Evolutionary conservation across 2,113 vertebrate species (phyloP).

Genomic region (Atractosteus spatula): DNA sequence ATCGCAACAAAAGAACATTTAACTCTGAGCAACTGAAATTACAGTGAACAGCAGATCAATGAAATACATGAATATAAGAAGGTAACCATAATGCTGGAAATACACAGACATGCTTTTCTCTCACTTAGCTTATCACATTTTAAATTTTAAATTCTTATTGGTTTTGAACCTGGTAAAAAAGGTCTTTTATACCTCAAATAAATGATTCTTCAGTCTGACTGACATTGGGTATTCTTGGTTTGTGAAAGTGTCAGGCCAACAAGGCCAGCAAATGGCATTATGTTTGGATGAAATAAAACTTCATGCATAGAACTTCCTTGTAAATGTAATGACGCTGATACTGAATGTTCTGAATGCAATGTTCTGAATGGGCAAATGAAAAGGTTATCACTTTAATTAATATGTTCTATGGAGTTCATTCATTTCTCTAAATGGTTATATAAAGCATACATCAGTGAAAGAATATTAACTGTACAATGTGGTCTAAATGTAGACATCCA

Average conservation of each 20-base stretch:
- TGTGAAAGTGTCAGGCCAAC: slow-evolving; percentile 11
- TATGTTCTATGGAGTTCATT: background rate
- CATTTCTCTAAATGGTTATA: no score
- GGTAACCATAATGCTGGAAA: no score
- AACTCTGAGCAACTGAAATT: no score
- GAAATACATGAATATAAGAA: no score
- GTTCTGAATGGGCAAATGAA: background rate
- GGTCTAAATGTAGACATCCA: no score
- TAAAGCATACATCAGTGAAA: no score
- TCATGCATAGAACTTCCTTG: background rate
- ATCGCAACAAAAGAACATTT: no score
- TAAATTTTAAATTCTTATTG: slow-evolving; percentile 29
- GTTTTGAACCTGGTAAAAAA: slow-evolving; percentile 27
- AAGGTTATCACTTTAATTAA: slow-evolving; percentile 10
- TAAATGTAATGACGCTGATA: background rate
- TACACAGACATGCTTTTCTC: no score
- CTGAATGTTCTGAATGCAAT: background rate
- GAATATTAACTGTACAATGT: no score
- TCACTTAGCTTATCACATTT: slow-evolving; percentile 32
- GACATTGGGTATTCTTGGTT: slow-evolving; percentile 13
- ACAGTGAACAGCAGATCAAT: no score
- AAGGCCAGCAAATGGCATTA: slow-evolving; percentile 11
- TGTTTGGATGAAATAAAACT: slow-evolving; percentile 4
- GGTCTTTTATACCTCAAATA: slow-evolving; percentile 24
- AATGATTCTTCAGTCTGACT: slow-evolving; percentile 11